phyloP scores from a whole-genome alignment of 2,888 invertebrate genomes.

The Muschampia staudingeri region DNA sequence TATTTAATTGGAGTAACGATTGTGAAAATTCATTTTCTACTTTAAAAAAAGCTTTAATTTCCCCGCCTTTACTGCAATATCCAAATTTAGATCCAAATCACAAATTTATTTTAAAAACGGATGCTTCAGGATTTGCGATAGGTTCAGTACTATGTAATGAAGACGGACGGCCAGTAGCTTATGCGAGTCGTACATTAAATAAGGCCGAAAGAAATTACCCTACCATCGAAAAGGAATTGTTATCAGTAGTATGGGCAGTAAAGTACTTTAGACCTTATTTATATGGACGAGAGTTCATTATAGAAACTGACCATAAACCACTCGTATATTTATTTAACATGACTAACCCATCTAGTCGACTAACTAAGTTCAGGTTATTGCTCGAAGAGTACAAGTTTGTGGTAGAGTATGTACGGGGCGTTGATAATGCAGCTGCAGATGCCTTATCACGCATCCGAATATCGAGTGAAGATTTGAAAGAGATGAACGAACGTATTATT shows the following conservation, averaged over 20 bases:
- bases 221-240: constrained; percentile 54
- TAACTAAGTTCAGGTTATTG: constrained; percentile 57
- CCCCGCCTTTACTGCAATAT: constrained; percentile 55
- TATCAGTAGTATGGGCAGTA: constrained; percentile 59
- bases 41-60: constrained; percentile 45
- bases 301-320: constrained; percentile 48
- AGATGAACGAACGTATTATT: constrained; percentile 15
- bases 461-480: constrained; percentile 34
- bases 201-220: constrained; percentile 58
- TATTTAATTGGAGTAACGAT: constrained; percentile 15
- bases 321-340: constrained; percentile 58
- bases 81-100: constrained; percentile 48
- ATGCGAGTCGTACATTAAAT: constrained; percentile 59
- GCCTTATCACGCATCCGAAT: constrained; percentile 54
- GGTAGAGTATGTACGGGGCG: neutral
- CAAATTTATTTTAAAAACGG: constrained; percentile 56
- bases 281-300: constrained; percentile 46
- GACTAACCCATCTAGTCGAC: constrained; percentile 56
- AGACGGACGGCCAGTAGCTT: constrained; percentile 53
- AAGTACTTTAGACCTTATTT: constrained; percentile 51
- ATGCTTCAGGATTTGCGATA: constrained; percentile 51
- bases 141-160: constrained; percentile 48
- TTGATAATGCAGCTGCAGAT: constrained; percentile 52
- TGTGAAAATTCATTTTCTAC: constrained; percentile 56
- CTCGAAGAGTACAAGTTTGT: constrained; percentile 58